Percentiles rank a stretch among this genome's conserved stretches.
Evolutionary conservation across 2,113 vertebrate species (phyloP).

Genomic region (Petroica traversi): DNA sequence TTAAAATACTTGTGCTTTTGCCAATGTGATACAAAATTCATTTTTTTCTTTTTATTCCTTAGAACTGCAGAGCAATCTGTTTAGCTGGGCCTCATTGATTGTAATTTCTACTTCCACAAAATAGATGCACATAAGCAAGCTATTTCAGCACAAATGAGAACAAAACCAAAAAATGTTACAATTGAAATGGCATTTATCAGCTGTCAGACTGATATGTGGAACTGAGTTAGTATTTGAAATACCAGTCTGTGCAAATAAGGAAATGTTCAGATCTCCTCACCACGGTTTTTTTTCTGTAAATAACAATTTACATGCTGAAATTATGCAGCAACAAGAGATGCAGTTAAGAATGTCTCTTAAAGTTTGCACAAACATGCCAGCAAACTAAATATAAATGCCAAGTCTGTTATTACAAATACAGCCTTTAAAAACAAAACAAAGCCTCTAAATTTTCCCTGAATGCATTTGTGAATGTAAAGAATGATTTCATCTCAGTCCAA

Average conservation of each 20-base stretch:
- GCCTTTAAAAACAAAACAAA: neutral
- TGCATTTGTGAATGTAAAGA: neutral
- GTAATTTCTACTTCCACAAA: neutral
- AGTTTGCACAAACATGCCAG: neutral
- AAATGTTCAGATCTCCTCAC: neutral
- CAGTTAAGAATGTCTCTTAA: neutral
- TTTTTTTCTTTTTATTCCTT: neutral
- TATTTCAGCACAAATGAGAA: neutral
- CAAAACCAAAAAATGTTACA: neutral
- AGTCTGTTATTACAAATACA: neutral
- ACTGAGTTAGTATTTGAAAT: neutral
- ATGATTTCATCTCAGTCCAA: neutral
- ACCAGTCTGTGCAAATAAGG: neutral
- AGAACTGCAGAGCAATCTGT: neutral
- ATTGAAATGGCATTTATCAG: neutral
- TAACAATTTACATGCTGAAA: neutral
- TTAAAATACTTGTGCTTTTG: neutral
- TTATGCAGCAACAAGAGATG: neutral
- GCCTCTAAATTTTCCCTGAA: neutral
- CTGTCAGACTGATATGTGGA: rapidly evolving
- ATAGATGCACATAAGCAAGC: neutral
- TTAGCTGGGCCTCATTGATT: neutral
- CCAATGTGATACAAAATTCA: rapidly evolving
- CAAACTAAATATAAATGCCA: neutral
- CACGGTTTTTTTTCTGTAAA: neutral